phyloP scores from a whole-genome alignment of 2,113 vertebrate genomes.

The Nibea coibor region DNA sequence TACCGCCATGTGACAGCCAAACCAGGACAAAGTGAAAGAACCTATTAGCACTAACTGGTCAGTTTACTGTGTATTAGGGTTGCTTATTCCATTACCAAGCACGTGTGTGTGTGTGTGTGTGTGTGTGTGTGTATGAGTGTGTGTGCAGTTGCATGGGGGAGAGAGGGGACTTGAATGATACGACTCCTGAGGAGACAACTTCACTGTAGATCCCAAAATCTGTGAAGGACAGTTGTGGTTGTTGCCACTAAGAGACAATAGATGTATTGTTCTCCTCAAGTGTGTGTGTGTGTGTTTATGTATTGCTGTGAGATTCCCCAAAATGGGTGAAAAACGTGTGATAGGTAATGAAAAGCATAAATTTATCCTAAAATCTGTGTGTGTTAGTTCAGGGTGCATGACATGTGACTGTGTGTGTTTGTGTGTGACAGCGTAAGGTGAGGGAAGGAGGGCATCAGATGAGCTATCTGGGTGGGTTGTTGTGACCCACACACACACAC shows the following conservation, averaged over 20 bases:
- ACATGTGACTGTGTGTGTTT: slow-evolving; percentile 49
- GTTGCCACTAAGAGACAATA: slow-evolving; percentile 46
- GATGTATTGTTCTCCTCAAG: slow-evolving; percentile 29
- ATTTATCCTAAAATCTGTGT: background rate
- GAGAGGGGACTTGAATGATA: slow-evolving; percentile 17
- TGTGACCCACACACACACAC: slow-evolving; percentile 52
- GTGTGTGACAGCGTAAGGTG: slow-evolving; percentile 39
- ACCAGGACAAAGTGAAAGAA: slow-evolving; percentile 74
- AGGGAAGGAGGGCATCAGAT: slow-evolving; percentile 58
- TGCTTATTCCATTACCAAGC: slow-evolving; percentile 73
- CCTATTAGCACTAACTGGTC: slow-evolving; percentile 74
- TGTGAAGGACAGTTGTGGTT: slow-evolving; percentile 38
- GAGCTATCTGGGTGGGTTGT: slow-evolving; percentile 56
- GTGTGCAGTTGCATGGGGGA: background rate
- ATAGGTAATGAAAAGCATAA: slow-evolving; percentile 6
- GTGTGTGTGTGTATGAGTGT: slow-evolving; percentile 21
- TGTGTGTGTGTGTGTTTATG: background rate
- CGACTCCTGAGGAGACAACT: slow-evolving; percentile 50
- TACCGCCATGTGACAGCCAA: slow-evolving; percentile 79
- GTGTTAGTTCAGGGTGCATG: slow-evolving; percentile 15
- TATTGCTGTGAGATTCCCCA: background rate
- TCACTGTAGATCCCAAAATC: slow-evolving; percentile 26
- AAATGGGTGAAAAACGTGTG: slow-evolving; percentile 14
- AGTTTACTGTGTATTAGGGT: slow-evolving; percentile 74
- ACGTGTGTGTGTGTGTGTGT: slow-evolving; percentile 35